Percentiles rank a stretch among this genome's conserved stretches.
Evolutionary conservation across 2,797 vertebrate species (phyloP).

Genomic region (Psittacula echo): DNA sequence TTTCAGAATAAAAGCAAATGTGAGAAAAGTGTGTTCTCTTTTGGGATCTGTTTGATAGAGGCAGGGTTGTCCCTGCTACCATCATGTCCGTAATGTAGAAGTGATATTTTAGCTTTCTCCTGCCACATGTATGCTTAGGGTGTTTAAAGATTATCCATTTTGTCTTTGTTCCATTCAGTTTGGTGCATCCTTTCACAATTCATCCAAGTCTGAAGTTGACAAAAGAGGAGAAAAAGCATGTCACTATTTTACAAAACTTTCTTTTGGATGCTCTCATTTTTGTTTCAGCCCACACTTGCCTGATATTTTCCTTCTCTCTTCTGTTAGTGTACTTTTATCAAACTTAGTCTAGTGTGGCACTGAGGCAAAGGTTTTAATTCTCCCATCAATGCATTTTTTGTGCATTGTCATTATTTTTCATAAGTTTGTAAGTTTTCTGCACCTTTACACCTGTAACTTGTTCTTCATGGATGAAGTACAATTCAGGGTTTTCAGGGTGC

Average conservation of each 20-base stretch:
- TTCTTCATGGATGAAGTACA: not conserved
- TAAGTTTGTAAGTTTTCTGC: not conserved
- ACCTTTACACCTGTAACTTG: not conserved
- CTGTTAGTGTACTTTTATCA: not conserved
- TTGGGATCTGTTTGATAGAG: not conserved
- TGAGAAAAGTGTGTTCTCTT: not conserved
- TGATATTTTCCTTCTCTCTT: not conserved
- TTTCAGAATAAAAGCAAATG: not conserved
- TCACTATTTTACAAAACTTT: not conserved
- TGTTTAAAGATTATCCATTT: not conserved
- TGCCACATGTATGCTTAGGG: not conserved
- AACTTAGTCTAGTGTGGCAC: rapidly evolving
- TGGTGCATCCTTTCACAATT: not conserved
- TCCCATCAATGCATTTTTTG: not conserved
- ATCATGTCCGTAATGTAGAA: not conserved
- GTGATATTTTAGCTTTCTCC: not conserved
- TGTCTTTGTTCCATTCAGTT: not conserved
- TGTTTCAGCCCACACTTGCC: not conserved
- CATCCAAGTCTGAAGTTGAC: not conserved
- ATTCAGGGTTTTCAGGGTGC: not conserved
- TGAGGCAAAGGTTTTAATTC: not conserved
- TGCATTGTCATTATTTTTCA: not conserved
- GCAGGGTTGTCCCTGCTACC: not conserved
- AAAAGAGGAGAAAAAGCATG: not conserved
- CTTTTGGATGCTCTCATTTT: not conserved